Evolutionary conservation across 2,113 vertebrate genomes (phyloP), one percentile per base, ranked within the genome.

Genomic region (Panurus biarmicus): DNA sequence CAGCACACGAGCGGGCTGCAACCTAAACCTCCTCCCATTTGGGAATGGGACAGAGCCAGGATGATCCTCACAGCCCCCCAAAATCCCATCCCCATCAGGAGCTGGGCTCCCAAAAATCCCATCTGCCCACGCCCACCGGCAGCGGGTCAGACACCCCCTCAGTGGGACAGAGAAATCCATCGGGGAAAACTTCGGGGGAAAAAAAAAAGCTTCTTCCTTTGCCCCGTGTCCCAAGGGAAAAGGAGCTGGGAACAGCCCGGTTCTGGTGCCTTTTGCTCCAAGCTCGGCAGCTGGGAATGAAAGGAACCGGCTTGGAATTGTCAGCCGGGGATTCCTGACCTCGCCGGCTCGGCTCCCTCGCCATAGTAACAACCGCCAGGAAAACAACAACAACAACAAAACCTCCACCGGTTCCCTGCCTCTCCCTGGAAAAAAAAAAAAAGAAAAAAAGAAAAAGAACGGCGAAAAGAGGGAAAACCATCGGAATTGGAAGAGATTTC

Each of bases 281-380:
- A 10, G 3, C 42, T 47, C 29, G 66, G 76, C 89, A 82, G 91
- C 94, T 60, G 85, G 18, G 60, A 48, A 47, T 19, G 81, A 19
- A 9, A 15, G n/a, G 80, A 84, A 11, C 66, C 24, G 6, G 57
- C 85, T 61, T 3, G 70, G 75, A 38, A 91, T 58, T 11, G 33
- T 42, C 67, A 89, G 83, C 22, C 79, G 72, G 91, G 74, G 5
- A 92, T 96, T 96, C 60, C 85, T 93, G 96, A 90, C 92, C 95
- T 66, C 42, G 23, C 76, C 53, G 54, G 77, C 56, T 61, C 23
- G 47, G 82, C 31, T 93, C 83, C 84, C 89, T 88, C 84, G 47
- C 93, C 94, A 96, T 95, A 67, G 94, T 47, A 94, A 97, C 94
- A 87, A 76, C 65, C 71, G 24, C 53, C 76, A 20, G 50, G 85